phyloP scores from a whole-genome alignment of 2,797 vertebrate species.

The Mormyrops boulengeri region DNA sequence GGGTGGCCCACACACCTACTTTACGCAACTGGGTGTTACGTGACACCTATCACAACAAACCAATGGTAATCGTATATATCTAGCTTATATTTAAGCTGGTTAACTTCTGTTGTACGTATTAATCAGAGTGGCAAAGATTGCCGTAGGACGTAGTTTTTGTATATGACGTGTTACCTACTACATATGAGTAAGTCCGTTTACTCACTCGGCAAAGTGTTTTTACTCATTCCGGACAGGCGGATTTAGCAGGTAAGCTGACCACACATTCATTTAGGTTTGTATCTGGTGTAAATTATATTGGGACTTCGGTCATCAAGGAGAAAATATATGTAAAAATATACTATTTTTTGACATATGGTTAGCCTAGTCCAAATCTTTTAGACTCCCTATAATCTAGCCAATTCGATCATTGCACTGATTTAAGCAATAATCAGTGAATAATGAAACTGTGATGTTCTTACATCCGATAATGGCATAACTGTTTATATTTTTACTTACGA shows the following conservation, averaged over 20 bases:
- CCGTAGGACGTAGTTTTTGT: not conserved
- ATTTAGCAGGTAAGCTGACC: not conserved
- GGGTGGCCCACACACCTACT: not conserved
- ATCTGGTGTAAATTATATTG: not conserved
- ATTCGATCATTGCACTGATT: not conserved
- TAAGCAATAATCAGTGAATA: not conserved
- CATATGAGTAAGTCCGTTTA: not conserved
- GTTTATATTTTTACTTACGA: not conserved
- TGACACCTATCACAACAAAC: not conserved
- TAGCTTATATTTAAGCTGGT: not conserved
- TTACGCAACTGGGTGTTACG: not conserved
- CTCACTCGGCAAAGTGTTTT: not conserved
- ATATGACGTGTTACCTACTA: conserved; percentile 2
- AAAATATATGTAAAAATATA: not conserved
- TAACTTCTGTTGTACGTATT: not conserved
- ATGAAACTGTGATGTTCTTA: not conserved
- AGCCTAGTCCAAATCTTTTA: not conserved
- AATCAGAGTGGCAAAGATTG: not conserved
- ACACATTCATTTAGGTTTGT: not conserved
- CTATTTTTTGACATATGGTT: not conserved
- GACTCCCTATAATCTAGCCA: not conserved
- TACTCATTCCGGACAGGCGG: not conserved
- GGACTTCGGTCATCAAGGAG: not conserved
- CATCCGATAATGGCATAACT: not conserved
- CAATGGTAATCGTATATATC: not conserved